Conservation (phyloP, 2,888 invertebrate species). For the Catocala sponsa region DNA sequence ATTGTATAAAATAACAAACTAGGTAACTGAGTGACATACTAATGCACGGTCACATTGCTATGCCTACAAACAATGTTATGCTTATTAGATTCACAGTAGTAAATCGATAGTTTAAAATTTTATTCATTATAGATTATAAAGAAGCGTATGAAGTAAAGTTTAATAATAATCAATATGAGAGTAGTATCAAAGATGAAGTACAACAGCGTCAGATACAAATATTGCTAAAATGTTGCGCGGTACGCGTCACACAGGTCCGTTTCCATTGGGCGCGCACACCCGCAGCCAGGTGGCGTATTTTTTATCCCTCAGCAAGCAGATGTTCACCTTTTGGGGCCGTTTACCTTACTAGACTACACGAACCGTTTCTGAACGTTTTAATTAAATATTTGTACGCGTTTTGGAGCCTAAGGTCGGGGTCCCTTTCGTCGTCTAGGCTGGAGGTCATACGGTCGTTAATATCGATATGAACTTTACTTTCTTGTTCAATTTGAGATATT, state of each 20-base stretch:
- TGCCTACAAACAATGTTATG: too few relatives aligned
- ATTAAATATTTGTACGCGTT: constrained; percentile 30
- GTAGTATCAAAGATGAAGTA: background rate
- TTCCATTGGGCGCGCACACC: constrained; percentile 43
- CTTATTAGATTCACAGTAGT: too few relatives aligned
- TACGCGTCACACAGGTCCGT: constrained; percentile 33
- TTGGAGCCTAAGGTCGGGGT: constrained; percentile 17
- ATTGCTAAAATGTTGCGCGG: constrained; percentile 35
- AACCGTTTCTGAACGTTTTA: constrained; percentile 27
- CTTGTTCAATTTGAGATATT: background rate
- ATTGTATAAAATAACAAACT: too few relatives aligned
- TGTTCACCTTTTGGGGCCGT: constrained; percentile 59
- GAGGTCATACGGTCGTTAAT: constrained; percentile 21
- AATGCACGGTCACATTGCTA: too few relatives aligned
- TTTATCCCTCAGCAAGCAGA: constrained; percentile 59
- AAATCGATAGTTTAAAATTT: too few relatives aligned
- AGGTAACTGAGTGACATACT: too few relatives aligned
- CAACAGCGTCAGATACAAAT: background rate
- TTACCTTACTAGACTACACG: constrained; percentile 55
- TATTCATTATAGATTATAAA: too few relatives aligned
- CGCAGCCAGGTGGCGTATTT: constrained; percentile 62
- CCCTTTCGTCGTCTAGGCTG: constrained; percentile 20
- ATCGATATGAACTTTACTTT: constrained; percentile 18
- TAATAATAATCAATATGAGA: too few relatives aligned
- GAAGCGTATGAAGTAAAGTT: too few relatives aligned